Evolutionary conservation across 2,113 vertebrate genomes (phyloP), one percentile per base, ranked within the genome.

Genomic region (Calonectris borealis): DNA sequence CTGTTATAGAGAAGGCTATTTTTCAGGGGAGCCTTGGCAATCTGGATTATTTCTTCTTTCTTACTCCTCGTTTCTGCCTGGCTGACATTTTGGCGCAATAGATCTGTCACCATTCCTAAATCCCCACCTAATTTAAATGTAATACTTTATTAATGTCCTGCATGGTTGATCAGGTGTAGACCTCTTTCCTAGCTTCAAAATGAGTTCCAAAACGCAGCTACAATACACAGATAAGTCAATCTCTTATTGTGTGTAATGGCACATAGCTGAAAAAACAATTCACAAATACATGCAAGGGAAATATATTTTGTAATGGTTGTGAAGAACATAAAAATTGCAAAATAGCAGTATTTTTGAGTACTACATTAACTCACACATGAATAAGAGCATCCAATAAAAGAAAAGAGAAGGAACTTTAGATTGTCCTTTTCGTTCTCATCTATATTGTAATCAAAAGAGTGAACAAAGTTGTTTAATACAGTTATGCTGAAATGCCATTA

Each of bases 51-150:
- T 97, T 95, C 92, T 79, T 83, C 69, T 93, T 88, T 94, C 90
- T 94, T 82, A 75, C 76, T 94, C 76, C 90, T 96, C 8, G 21
- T 86, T 95, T 95, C 92, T 94, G 94, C 87, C 86, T 96, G 91
- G 91, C 95, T 97, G 97, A 95, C 62, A 83, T 97, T 97, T 86
- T 96, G 92, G 11, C 52, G 14, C 91, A 88, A 91, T 93, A 73
- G 77, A 97, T 95, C 90, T 92, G 86, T 97, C 87, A 94, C 94
- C 95, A 87, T 96, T 97, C 83, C 96, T 96, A 97, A 91, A 96
- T 94, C 72, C 81, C 24, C 25, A 73, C 0, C 38, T 83, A 54
- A 86, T 96, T 95, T 84, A 83, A 87, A 69, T 71, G 61, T 84
- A 95, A 87, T n/a, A 55, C 82, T 95, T 93, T 92, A 72, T 88